A percentile compares a stretch with the other conserved stretches of the same genome.
phyloP scores from a whole-genome alignment of 2,113 vertebrate species.

The Laticauda colubrina region DNA sequence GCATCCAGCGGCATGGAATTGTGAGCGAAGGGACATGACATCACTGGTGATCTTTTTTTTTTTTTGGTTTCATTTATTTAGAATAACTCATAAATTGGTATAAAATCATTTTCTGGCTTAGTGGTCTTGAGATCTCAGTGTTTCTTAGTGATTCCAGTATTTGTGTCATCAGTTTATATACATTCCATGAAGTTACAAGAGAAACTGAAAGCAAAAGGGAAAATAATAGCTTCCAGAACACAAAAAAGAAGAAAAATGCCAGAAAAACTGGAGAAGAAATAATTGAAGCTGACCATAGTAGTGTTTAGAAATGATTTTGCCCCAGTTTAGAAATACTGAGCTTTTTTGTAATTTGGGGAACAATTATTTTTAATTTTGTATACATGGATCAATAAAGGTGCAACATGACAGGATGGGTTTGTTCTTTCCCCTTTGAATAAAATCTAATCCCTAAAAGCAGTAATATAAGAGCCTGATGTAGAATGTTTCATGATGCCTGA shows the following conservation, averaged over 20 bases:
- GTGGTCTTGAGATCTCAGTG: neutral
- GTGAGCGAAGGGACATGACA: neutral
- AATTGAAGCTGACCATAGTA: neutral
- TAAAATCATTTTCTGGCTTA: neutral
- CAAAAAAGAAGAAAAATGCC: neutral
- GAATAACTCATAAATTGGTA: neutral
- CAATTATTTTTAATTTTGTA: neutral
- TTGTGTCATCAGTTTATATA: neutral
- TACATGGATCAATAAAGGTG: neutral
- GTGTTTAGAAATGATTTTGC: neutral
- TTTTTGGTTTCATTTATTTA: neutral
- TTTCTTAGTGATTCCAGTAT: neutral
- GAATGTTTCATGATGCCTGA: neutral
- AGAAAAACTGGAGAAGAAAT: neutral
- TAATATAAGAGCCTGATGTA: neutral
- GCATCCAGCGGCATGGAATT: neutral
- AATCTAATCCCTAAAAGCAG: neutral
- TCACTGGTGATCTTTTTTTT: neutral
- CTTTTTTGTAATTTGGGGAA: neutral
- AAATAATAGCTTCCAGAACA: neutral
- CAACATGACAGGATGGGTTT: neutral
- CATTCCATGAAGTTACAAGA: neutral
- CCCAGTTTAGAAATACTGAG: neutral
- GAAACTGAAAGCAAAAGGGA: neutral
- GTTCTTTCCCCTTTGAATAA: neutral